These are phyloP conservation scores for Orientallactaga sibirica DNA, from an alignment of 2,797 vertebrate species.

Conservation along the genomic window DNA sequence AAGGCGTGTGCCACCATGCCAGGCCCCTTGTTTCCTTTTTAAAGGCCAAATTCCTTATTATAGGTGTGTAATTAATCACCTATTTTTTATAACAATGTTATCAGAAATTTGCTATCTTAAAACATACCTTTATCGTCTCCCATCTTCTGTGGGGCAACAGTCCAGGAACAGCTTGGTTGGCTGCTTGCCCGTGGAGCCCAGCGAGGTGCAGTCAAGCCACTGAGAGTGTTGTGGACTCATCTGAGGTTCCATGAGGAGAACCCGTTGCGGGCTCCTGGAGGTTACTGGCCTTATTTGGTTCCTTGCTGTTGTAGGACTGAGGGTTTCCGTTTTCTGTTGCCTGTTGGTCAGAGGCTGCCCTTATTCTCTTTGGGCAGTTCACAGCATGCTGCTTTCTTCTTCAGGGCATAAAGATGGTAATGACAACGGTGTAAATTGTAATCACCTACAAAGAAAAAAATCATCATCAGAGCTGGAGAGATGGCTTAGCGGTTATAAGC, in stretches of 20 bases:
- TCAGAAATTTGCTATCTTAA: background rate
- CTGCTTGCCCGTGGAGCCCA: background rate
- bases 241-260: background rate
- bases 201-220: background rate
- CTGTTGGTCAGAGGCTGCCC: background rate
- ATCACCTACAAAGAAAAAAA: no score
- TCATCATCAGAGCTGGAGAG: no score
- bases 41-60: constrained; percentile 8
- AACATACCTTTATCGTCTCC: background rate
- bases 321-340: background rate
- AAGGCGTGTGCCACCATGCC: no score
- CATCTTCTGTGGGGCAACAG: background rate
- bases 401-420: background rate
- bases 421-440: background rate
- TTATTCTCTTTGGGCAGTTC: background rate
- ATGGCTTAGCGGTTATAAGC: no score
- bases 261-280: background rate
- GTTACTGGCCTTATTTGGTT: background rate
- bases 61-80: background rate
- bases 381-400: background rate
- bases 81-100: background rate
- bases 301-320: background rate
- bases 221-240: background rate
- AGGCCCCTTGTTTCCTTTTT: background rate
- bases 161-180: background rate